These are phyloP conservation scores for Sturnira hondurensis DNA, from an alignment of 2,113 vertebrate genomes.

Conservation along the genomic window DNA sequence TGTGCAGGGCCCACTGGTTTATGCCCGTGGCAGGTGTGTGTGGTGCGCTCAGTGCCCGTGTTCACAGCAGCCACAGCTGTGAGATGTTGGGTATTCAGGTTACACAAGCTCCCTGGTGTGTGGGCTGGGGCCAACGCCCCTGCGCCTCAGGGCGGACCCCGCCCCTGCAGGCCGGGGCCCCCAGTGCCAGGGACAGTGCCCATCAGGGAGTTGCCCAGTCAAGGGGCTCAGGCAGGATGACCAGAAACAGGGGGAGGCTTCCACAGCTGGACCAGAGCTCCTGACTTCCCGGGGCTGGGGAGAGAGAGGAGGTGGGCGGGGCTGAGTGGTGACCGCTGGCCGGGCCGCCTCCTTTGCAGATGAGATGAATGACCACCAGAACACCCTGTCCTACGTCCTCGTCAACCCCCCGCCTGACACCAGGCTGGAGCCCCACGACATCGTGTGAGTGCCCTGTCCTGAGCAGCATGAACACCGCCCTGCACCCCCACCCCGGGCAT, in stretches of 20 bases:
- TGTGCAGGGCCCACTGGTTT: accelerated
- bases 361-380: conserved; percentile 98
- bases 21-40: neutral
- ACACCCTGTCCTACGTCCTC: conserved; percentile 96
- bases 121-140: neutral
- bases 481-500: accelerated
- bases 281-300: accelerated
- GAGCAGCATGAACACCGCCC: accelerated
- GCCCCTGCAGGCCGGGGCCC: neutral
- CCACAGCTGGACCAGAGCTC: neutral
- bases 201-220: neutral
- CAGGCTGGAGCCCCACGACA: conserved; percentile 93
- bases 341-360: conserved; percentile 80
- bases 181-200: accelerated
- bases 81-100: neutral
- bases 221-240: accelerated
- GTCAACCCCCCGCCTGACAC: conserved; percentile 97
- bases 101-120: neutral
- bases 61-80: neutral
- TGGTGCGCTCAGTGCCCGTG: neutral
- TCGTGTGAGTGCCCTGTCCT: conserved; percentile 85
- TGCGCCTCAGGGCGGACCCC: no score
- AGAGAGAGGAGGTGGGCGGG: accelerated
- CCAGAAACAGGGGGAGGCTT: neutral
- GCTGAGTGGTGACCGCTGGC: neutral